Base-by-base conservation (phyloP, 2,113 vertebrate genomes). In the Myodes glareolus region DNA sequence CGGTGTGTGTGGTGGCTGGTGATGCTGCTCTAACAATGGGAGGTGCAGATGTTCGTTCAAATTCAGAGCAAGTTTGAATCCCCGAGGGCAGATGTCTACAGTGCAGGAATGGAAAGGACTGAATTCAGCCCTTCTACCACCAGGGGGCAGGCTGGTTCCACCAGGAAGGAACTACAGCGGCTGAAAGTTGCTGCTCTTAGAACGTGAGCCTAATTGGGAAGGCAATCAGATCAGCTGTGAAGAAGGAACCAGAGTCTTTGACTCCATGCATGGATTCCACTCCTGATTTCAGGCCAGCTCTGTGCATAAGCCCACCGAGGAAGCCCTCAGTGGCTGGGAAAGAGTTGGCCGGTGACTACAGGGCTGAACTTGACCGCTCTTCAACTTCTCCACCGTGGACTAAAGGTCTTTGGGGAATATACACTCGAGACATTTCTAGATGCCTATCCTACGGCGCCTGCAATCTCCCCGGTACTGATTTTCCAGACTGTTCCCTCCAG, bases 71-170 rank as follows among this genome's bases (percentile, higher is more conserved):
- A 55, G 31, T 88, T 19, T 68, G 0, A 1, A 36, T 36, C 85
- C 14, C 1, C 5, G 7, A 78, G 50, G 42, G 75, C n/a, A 65
- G 27, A 65, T 58, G 58, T 58, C 58, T 21, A 21, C 58, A 58
- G 58, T 19, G 5, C 19, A 58, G 19, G 58, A 1, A 58, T 29
- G n/a, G 75, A 82, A 58, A 72, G 42, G 8, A 8, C 3, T 31
- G 50, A 76, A 50, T 31, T 11, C 21, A 77, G 36, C 0, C 23
- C 11, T 1, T 39, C 21, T 61, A 78, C 61, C 91, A 81, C 81
- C 36, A 94, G 96, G 87, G 73, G 87, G 81, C 90, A 82, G 88
- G 42, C 78, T 92, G 65, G 68, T 58, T 12, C 52, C 12, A 45
- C 23, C 17, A 52, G 23, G 68, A 42, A 89, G 77, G 65, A 75